Evolutionary conservation across 2,888 invertebrate genomes (phyloP).

Genomic region (Latheticus oryzae): DNA sequence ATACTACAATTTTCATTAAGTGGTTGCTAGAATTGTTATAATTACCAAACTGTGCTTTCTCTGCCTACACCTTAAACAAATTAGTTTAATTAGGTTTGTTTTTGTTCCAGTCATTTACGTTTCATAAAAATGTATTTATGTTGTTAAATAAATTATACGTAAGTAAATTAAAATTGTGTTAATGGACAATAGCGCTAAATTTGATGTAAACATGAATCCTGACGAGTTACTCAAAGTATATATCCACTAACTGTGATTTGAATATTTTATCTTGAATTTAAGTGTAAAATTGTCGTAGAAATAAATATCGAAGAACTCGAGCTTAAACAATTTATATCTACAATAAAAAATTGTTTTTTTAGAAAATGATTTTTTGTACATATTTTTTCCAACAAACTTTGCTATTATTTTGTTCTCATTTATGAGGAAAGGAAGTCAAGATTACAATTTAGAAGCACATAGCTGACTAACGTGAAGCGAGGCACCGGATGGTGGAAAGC

Average conservation of each 20-base stretch:
- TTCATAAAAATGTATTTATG: too few species aligned
- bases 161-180: too few species aligned
- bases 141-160: too few species aligned
- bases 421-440: conserved; percentile 16
- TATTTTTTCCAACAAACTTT: conserved; percentile 14
- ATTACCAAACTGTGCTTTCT: too few species aligned
- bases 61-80: too few species aligned
- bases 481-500: conserved; percentile 34
- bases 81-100: too few species aligned
- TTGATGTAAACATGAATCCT: conserved; percentile 15
- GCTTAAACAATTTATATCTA: neutral
- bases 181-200: conserved; percentile 6
- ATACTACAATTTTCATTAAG: too few species aligned
- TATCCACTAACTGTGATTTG: conserved; percentile 27
- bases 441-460: conserved; percentile 24
- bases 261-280: conserved; percentile 27
- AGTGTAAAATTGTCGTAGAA: conserved; percentile 11
- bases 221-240: conserved; percentile 9
- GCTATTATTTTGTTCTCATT: conserved; percentile 38
- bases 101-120: too few species aligned
- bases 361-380: conserved; percentile 8
- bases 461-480: conserved; percentile 24
- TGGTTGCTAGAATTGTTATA: too few species aligned
- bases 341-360: neutral
- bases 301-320: neutral